These are phyloP conservation scores for Syritta pipiens DNA, from an alignment of 2,888 invertebrate species.

Conservation along the genomic window DNA sequence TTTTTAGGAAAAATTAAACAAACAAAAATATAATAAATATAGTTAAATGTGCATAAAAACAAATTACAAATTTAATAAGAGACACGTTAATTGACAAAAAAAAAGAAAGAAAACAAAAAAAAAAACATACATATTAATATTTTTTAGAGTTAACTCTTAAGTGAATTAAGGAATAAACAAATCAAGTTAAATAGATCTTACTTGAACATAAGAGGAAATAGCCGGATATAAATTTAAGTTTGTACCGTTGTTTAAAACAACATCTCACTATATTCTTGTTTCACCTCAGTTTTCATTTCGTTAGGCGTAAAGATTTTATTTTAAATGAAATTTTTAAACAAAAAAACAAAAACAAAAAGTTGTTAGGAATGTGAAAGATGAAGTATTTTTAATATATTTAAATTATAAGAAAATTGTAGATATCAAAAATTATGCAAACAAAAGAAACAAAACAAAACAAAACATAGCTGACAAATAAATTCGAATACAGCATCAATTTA, in stretches of 20 bases:
- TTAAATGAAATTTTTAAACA: slow-evolving; percentile 22
- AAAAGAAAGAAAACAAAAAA: slow-evolving; percentile 39
- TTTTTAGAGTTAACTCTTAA: slow-evolving; percentile 59
- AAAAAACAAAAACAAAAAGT: slow-evolving; percentile 9
- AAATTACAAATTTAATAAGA: slow-evolving; percentile 57
- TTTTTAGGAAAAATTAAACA: slow-evolving; percentile 59
- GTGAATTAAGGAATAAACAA: slow-evolving; percentile 57
- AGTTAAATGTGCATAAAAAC: slow-evolving; percentile 66
- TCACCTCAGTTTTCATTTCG: no score
- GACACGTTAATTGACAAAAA: slow-evolving; percentile 56
- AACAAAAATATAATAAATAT: slow-evolving; percentile 56
- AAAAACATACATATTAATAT: slow-evolving; percentile 61
- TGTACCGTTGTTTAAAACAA: slow-evolving; percentile 64
- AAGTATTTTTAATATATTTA: slow-evolving; percentile 61
- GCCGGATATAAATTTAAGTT: slow-evolving; percentile 49
- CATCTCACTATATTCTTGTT: slow-evolving; percentile 55
- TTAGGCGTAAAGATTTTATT: no score
- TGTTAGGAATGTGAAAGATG: slow-evolving; percentile 33
- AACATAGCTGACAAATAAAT: slow-evolving; percentile 58
- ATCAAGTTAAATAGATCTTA: slow-evolving; percentile 59
- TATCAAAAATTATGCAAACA: slow-evolving; percentile 53
- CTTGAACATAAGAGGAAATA: slow-evolving; percentile 47
- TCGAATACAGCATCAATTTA: slow-evolving; percentile 22
- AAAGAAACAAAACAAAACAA: slow-evolving; percentile 19
- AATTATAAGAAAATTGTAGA: slow-evolving; percentile 52